Base-by-base conservation (phyloP, 2,888 invertebrate species). In the Noctuana brunneofusca region DNA sequence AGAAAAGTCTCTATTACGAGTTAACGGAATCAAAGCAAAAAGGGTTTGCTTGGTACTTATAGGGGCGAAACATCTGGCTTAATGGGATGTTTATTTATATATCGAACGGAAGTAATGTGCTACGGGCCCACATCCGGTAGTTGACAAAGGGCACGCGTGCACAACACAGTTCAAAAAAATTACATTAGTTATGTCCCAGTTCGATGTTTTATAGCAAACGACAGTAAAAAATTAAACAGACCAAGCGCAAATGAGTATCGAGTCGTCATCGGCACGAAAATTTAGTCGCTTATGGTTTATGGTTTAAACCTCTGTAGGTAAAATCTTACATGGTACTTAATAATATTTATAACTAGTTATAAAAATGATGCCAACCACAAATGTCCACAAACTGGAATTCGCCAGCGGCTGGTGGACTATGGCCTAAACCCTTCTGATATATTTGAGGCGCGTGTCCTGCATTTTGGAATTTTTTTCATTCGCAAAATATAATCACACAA, bases 11-110 rank as follows among this genome's bases (percentile, higher is more conserved):
- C 1, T 14, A 18, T 18, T 43, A 43, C 43, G 18, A 43, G 43
- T 22, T 46, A 32, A 62, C 18, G 27, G 54, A 62, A 62, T 62
- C 60, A 62, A 38, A 55, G 60, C 48, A 62, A 62, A 62, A 62
- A 55, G 55, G 48, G 54, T 62, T 48, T 46, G 24, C 12, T 49
- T 62, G 54, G 46, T 62, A 27, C 53, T 38, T 49, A 63, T 57
- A 46, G 74, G 79, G 84, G 81, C 82, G 73, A 75, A 81, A 83
- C 88, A 87, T 87, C 87, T 87, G 87, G 85, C 65, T 64, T 75
- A 77, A 76, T 79, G 74, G 71, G 74, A 77, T 81, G 81, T 85
- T 83, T 87, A 88, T 86, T 86, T 84, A 81, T 84, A 81, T 76
- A 71, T 75, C 76, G 69, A 76, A 79, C 86, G 89, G 88, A 88